Evolutionary conservation across 2,797 vertebrate species (phyloP).

Genomic region (Hemitrygon akajei): DNA sequence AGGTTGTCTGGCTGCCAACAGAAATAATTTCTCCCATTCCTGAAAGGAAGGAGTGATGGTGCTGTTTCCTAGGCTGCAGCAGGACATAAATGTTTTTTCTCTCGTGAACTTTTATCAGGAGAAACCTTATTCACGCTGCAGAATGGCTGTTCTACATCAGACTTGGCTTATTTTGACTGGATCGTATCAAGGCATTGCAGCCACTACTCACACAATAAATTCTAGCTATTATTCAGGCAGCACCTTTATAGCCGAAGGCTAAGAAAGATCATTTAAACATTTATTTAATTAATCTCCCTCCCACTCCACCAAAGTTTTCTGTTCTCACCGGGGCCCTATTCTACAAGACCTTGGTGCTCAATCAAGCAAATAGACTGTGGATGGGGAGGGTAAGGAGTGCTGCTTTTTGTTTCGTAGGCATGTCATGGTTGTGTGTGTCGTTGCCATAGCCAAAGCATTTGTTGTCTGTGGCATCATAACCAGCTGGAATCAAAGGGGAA

Average conservation of each 20-base stretch:
- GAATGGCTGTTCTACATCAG: background rate
- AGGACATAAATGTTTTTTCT: background rate
- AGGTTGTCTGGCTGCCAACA: constrained; percentile 17
- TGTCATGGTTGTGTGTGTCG: no score
- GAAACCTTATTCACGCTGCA: background rate
- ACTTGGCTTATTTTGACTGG: background rate
- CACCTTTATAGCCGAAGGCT: background rate
- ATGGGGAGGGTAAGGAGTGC: no score
- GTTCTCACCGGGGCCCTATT: background rate
- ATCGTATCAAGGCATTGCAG: background rate
- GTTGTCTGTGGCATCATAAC: no score
- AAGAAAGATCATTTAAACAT: background rate
- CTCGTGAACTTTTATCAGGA: background rate
- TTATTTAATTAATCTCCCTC: background rate
- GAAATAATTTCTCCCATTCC: background rate
- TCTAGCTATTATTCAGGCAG: background rate
- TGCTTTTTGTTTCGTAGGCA: no score
- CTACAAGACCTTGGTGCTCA: background rate
- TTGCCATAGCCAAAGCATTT: no score
- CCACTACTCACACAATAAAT: background rate
- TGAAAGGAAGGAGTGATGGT: constrained; percentile 11
- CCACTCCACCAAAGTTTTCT: background rate
- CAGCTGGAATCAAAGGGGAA: no score
- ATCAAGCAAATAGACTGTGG: no score
- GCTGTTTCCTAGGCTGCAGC: background rate